Evolutionary conservation across 2,113 vertebrate genomes (phyloP).

Genomic region (Rhinolophus ferrumequinum): DNA sequence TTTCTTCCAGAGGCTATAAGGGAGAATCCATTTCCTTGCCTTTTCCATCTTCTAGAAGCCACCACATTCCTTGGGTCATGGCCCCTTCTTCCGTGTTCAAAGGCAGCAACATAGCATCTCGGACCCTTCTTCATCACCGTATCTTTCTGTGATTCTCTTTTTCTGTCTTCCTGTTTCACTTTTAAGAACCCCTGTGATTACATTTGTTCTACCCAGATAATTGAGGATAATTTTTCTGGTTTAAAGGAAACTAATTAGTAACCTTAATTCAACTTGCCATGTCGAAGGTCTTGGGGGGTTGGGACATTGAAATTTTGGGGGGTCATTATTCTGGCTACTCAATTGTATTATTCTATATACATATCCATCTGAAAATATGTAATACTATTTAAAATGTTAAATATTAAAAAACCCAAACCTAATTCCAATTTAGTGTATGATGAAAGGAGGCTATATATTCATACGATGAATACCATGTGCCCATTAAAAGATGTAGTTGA

Average conservation of each 20-base stretch:
- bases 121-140: not conserved
- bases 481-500: not conserved
- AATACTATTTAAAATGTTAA: not conserved
- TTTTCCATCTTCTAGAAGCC: not conserved
- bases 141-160: not conserved
- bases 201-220: not conserved
- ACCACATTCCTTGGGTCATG: not conserved
- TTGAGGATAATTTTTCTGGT: not conserved
- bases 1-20: not conserved
- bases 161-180: not conserved
- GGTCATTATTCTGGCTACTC: not conserved
- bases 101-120: not conserved
- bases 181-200: not conserved
- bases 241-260: constrained; percentile 7
- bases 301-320: not conserved
- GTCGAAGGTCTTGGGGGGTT: not conserved
- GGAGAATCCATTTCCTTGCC: not conserved
- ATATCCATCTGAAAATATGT: not conserved
- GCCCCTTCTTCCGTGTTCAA: not conserved
- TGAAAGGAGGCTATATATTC: not conserved
- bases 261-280: not conserved
- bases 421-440: not conserved
- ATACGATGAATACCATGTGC: not conserved
- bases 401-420: not conserved
- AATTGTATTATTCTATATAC: not conserved